Conservation (phyloP, 2,888 invertebrate genomes). For the Octodonta nipae region DNA sequence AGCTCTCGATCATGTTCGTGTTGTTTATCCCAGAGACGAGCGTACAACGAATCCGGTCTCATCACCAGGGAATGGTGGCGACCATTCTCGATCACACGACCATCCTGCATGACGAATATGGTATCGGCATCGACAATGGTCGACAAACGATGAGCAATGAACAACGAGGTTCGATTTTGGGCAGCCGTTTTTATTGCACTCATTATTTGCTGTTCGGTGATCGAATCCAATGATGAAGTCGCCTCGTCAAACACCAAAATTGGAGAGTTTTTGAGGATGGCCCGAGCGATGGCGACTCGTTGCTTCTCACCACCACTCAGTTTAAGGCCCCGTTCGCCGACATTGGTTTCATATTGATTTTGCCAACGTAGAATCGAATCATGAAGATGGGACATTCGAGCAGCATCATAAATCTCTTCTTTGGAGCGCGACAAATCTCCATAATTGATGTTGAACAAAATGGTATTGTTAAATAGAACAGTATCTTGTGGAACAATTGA, state of each 20-base stretch:
- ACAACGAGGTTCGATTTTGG: too few species aligned
- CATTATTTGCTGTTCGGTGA: constrained; percentile 96
- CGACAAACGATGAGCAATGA: too few species aligned
- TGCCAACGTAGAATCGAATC: constrained; percentile 76
- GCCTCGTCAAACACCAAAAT: constrained; percentile 96
- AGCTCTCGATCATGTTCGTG: too few species aligned
- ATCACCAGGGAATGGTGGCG: too few species aligned
- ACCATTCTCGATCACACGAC: too few species aligned
- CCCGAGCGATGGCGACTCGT: constrained; percentile 91
- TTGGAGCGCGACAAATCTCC: constrained; percentile 64
- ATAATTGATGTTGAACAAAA: constrained; percentile 60
- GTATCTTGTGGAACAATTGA: constrained; percentile 97
- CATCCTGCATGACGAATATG: too few species aligned
- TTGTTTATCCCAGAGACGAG: too few species aligned
- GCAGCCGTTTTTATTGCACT: too few species aligned
- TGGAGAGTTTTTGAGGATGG: constrained; percentile 86
- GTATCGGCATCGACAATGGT: too few species aligned
- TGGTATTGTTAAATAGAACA: constrained; percentile 92
- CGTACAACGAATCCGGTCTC: too few species aligned
- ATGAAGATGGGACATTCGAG: constrained; percentile 89
- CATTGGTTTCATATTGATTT: constrained; percentile 49
- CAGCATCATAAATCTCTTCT: constrained; percentile 68
- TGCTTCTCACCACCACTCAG: constrained; percentile 99
- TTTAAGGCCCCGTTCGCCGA: constrained; percentile 91
- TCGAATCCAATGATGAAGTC: constrained; percentile 90